Evolutionary conservation across 2,113 vertebrate genomes (phyloP).

Genomic region (Saimiri boliviensis): DNA sequence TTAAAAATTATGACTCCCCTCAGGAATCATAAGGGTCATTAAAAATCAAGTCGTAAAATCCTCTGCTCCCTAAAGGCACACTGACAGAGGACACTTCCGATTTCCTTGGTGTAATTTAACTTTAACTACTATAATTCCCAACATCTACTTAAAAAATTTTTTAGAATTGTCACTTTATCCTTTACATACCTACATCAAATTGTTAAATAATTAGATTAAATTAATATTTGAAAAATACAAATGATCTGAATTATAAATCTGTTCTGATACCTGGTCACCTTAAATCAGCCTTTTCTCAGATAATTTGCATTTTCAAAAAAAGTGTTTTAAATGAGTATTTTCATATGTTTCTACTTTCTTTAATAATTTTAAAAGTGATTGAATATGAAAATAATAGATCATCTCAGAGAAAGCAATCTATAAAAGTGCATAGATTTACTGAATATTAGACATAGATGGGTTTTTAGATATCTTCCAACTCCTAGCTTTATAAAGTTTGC

Average conservation of each 20-base stretch:
- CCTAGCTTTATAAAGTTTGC: neutral
- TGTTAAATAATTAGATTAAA: conserved; percentile 61
- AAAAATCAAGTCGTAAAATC: conserved; percentile 80
- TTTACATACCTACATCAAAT: conserved; percentile 49
- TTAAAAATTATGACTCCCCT: conserved; percentile 76
- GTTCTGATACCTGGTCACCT: neutral
- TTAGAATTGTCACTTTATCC: conserved; percentile 38
- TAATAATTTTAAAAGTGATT: conserved; percentile 1
- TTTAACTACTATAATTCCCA: conserved; percentile 54
- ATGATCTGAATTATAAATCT: conserved; percentile 38
- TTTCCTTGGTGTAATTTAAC: conserved; percentile 64
- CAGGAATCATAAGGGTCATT: conserved; percentile 78
- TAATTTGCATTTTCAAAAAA: neutral
- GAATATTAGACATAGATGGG: neutral
- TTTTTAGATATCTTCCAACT: neutral
- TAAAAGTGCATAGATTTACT: neutral
- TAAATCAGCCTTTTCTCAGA: conserved; percentile 8
- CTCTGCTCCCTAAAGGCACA: conserved; percentile 68
- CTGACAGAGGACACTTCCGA: conserved; percentile 70
- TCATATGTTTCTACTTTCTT: neutral
- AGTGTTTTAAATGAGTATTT: neutral
- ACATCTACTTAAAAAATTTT: conserved; percentile 44
- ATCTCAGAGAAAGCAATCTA: neutral
- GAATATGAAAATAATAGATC: neutral
- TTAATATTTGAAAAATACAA: conserved; percentile 54